Conservation (phyloP, 2,797 vertebrate genomes). For the Prionace glauca region DNA sequence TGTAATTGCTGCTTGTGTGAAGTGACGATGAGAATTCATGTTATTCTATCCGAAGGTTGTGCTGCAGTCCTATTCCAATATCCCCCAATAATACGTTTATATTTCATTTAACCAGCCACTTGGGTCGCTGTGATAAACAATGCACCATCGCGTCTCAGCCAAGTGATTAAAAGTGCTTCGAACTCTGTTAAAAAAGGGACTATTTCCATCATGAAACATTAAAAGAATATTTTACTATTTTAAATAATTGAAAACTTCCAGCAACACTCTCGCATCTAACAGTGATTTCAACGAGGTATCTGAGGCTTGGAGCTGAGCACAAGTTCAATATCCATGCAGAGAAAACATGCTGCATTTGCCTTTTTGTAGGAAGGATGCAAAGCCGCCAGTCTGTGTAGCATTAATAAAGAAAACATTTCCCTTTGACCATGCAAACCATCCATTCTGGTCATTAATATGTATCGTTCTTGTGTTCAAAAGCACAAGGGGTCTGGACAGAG, state of each 20-base stretch:
- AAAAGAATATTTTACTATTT: slow-evolving; percentile 18
- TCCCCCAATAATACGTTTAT: not conserved
- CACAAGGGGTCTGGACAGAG: not conserved
- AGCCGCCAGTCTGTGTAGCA: not conserved
- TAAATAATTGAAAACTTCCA: not conserved
- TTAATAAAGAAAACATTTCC: not conserved
- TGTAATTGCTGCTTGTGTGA: not conserved
- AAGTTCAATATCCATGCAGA: not conserved
- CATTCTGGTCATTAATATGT: not conserved
- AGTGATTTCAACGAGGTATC: not conserved
- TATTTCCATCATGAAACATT: not conserved
- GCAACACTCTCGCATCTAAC: not conserved
- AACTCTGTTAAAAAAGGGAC: not conserved
- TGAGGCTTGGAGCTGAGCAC: not conserved
- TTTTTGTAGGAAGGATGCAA: not conserved
- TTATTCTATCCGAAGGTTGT: not conserved
- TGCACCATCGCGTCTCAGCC: not conserved
- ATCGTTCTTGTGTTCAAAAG: not conserved
- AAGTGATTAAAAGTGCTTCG: not conserved
- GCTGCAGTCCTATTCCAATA: not conserved
- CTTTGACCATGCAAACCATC: not conserved
- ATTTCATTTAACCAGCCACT: not conserved
- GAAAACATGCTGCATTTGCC: not conserved
- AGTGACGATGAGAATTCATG: not conserved
- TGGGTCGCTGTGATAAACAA: not conserved